phyloP scores from a whole-genome alignment of 1,140 invertebrate genomes.

The Drosophila orosa region DNA sequence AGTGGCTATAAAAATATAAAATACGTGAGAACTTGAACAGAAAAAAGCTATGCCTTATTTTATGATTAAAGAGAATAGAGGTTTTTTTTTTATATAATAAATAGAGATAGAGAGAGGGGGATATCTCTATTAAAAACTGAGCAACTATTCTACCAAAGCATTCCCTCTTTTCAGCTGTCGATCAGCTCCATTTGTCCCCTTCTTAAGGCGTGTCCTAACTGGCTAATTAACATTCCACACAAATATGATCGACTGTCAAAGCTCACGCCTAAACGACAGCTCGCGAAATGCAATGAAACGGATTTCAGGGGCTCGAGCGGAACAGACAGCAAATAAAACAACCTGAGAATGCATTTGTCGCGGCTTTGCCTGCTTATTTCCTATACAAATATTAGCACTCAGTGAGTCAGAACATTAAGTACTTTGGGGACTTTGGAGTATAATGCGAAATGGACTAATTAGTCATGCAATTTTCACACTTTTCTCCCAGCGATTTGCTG shows the following conservation, averaged over 20 bases:
- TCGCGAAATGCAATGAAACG: constrained; percentile 34
- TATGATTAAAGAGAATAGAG: neutral
- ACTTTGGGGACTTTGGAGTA: constrained; percentile 12
- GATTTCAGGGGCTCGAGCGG: constrained; percentile 3
- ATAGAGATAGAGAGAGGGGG: neutral
- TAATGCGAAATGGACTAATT: constrained; percentile 38
- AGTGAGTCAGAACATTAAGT: constrained; percentile 29
- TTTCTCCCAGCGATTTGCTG: neutral
- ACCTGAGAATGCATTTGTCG: constrained; percentile 24
- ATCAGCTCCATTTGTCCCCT: neutral
- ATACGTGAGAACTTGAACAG: neutral
- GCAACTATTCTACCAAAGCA: neutral
- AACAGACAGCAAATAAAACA: constrained; percentile 10
- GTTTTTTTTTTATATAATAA: neutral
- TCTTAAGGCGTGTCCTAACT: neutral
- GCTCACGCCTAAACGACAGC: constrained; percentile 46
- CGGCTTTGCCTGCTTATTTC: neutral
- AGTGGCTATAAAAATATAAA: neutral
- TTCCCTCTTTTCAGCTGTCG: neutral
- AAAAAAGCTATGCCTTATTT: neutral
- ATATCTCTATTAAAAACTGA: neutral
- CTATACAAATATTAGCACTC: constrained; percentile 32
- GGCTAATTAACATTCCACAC: constrained; percentile 41
- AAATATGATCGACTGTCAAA: constrained; percentile 38
- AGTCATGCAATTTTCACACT: constrained; percentile 46